Percentiles rank a stretch among this genome's conserved stretches.
These are phyloP conservation scores for Edolisoma coerulescens DNA, from an alignment of 2,113 vertebrate species.

Conservation along the genomic window DNA sequence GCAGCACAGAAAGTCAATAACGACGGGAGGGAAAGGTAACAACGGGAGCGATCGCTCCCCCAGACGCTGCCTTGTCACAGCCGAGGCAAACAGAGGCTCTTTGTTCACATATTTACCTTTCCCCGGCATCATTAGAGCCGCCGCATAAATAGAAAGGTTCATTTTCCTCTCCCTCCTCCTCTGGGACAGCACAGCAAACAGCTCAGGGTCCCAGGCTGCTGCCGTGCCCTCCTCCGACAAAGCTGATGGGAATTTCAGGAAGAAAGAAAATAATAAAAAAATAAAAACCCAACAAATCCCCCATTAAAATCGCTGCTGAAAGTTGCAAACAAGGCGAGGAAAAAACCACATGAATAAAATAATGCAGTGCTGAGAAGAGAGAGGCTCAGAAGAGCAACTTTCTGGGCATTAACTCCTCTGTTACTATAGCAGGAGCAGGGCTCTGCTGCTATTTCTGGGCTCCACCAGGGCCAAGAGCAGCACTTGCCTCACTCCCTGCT, in stretches of 20 bases:
- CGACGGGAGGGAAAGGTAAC: not conserved
- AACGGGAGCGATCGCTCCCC: not conserved
- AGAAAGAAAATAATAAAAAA: not conserved
- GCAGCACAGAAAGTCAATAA: not conserved
- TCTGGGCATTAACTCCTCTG: not conserved
- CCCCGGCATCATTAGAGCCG: not conserved
- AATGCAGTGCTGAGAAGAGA: rapidly evolving
- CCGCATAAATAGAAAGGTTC: not conserved
- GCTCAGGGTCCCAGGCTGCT: not conserved
- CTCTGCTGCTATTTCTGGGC: not conserved
- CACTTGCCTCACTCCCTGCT: not conserved
- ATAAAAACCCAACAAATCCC: not conserved
- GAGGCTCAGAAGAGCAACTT: not conserved
- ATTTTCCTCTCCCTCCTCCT: not conserved
- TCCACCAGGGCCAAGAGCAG: not conserved
- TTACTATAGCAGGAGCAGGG: rapidly evolving
- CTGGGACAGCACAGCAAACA: not conserved
- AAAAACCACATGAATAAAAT: not conserved
- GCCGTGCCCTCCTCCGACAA: not conserved
- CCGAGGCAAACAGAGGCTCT: not conserved
- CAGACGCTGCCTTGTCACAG: not conserved
- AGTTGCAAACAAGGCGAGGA: not conserved
- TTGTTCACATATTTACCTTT: not conserved
- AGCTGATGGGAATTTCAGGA: not conserved
- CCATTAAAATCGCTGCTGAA: not conserved